Evolutionary conservation across 2,888 invertebrate genomes (phyloP).

Genomic region (Habrosyne pyritoides): DNA sequence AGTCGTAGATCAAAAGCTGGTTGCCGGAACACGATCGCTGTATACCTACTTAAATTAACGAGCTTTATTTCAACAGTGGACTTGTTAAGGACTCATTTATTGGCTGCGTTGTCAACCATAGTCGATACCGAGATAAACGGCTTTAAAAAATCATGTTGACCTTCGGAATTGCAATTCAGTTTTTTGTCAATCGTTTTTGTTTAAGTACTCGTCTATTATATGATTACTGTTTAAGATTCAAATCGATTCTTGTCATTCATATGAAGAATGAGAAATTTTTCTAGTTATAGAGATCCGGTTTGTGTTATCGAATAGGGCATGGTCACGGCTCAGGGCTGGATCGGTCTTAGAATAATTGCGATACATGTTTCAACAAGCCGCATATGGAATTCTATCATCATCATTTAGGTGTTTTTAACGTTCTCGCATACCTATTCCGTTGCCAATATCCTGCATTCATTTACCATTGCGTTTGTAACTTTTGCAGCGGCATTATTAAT

Average conservation of each 20-base stretch:
- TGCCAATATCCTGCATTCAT: no score
- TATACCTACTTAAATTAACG: background rate
- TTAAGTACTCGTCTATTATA: background rate
- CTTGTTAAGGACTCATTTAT: conserved; percentile 1
- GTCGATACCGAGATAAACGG: background rate
- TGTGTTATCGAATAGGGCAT: background rate
- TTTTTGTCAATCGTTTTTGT: conserved; percentile 5
- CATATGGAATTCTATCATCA: no score
- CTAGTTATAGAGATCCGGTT: background rate
- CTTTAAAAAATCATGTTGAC: conserved; percentile 3
- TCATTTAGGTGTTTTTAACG: no score
- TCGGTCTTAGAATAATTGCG: no score
- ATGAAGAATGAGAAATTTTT: background rate
- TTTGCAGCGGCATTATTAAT: background rate
- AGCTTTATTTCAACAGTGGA: background rate
- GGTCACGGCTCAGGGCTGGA: no score
- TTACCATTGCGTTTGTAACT: background rate
- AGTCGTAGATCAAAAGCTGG: background rate
- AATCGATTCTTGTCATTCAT: background rate
- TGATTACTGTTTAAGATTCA: background rate
- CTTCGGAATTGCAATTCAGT: conserved; percentile 6
- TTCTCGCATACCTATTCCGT: no score
- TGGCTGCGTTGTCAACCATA: background rate
- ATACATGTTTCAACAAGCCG: no score
- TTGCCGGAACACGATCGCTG: background rate